phyloP scores from a whole-genome alignment of 64 coral and sea anemone genomes.

The Montipora capricornis region DNA sequence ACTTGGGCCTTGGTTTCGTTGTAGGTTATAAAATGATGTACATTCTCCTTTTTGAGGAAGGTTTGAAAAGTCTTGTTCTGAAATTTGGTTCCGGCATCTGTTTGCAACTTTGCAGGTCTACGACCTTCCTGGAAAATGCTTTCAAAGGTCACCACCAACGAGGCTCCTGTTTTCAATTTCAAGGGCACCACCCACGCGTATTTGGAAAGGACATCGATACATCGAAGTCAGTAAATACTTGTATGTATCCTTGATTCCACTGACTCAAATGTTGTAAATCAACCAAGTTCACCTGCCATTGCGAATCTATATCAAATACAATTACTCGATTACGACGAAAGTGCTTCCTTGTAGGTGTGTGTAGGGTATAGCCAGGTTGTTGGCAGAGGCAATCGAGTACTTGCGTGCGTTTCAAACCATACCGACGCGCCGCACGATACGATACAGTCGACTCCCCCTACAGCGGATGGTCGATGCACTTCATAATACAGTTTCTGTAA shows the following conservation, averaged over 20 bases:
- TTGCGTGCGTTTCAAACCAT: too few relatives aligned
- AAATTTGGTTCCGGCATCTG: constrained; percentile 20
- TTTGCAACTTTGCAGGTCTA: neutral
- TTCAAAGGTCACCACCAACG: neutral
- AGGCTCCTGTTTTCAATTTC: neutral
- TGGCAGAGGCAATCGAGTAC: too few relatives aligned
- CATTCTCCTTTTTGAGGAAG: neutral
- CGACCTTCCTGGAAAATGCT: too few relatives aligned
- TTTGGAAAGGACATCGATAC: constrained; percentile 20
- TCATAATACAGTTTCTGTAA: neutral
- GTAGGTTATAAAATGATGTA: constrained; percentile 43
- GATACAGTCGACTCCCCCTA: too few relatives aligned
- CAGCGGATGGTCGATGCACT: too few relatives aligned
- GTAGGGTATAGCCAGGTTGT: too few relatives aligned
- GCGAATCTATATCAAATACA: neutral
- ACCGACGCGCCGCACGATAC: too few relatives aligned
- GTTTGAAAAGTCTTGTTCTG: constrained; percentile 8
- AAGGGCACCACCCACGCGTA: neutral
- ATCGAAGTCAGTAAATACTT: constrained; percentile 36
- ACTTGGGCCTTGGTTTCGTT: constrained; percentile 50
- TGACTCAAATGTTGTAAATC: neutral
- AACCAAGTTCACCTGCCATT: neutral
- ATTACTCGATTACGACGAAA: too few relatives aligned
- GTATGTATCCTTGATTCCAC: constrained; percentile 2
- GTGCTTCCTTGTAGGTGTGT: too few relatives aligned